Conservation (phyloP, 2,113 vertebrate genomes). For the Oncorhynchus gorbuscha region DNA sequence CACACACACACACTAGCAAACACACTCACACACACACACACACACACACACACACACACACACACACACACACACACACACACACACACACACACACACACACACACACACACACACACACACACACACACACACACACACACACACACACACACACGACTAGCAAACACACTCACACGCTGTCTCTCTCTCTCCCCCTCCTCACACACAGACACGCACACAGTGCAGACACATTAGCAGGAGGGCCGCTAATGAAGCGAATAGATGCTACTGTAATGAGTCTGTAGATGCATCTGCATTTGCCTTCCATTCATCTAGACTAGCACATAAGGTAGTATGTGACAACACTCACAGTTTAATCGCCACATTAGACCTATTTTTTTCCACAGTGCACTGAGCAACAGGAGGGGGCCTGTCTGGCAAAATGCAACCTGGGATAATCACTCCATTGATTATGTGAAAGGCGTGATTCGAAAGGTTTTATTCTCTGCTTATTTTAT, state of each 20-base stretch:
- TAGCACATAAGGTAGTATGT: neutral
- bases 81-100: conserved; percentile 14
- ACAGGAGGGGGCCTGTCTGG: no score
- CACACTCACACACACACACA: no score
- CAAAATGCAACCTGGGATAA: no score
- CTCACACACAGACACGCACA: conserved; percentile 14
- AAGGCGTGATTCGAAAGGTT: no score
- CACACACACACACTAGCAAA: conserved; percentile 23
- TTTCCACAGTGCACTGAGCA: no score
- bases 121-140: conserved; percentile 8
- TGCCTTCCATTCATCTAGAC: neutral
- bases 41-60: no score
- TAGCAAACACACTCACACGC: neutral
- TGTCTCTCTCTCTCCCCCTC: neutral
- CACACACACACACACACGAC: conserved; percentile 3
- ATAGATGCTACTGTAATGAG: conserved; percentile 61
- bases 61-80: conserved; percentile 13
- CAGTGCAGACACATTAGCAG: conserved; percentile 52
- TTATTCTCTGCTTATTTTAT: no score
- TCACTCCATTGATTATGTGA: no score
- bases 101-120: conserved; percentile 7
- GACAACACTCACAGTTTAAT: no score
- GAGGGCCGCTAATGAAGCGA: conserved; percentile 63
- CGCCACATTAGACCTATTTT: no score
- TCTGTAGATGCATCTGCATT: conserved; percentile 60